Conservation (phyloP, 2,888 invertebrate species). For the Steromphala cineraria region DNA sequence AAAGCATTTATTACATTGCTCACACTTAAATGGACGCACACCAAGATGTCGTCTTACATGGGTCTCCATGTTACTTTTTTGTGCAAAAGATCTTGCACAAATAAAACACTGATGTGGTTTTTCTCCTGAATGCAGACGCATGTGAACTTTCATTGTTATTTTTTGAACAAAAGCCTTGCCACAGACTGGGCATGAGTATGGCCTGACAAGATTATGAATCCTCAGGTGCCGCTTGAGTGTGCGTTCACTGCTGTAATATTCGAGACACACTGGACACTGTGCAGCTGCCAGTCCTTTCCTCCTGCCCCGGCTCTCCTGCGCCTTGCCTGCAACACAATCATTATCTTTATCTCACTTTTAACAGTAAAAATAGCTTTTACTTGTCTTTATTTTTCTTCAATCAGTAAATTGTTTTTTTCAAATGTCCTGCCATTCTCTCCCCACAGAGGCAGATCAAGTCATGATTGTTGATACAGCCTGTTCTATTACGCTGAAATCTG, state of each 20-base stretch:
- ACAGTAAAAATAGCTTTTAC: too few species aligned
- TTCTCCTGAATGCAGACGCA: conserved; percentile 42
- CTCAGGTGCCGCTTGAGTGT: conserved; percentile 13
- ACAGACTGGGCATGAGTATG: conserved; percentile 38
- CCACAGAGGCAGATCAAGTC: too few species aligned
- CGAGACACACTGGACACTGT: conserved; percentile 17
- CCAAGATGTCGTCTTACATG: conserved; percentile 37
- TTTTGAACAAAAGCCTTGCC: conserved; percentile 39
- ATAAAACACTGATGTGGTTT: conserved; percentile 42
- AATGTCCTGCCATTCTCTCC: too few species aligned
- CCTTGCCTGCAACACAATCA: background rate
- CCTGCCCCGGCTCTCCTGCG: background rate
- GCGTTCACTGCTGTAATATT: conserved; percentile 16
- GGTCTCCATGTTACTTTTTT: conserved; percentile 33
- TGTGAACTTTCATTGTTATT: conserved; percentile 41
- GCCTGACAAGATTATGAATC: conserved; percentile 25
- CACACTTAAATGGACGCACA: conserved; percentile 37
- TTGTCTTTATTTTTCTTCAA: too few species aligned
- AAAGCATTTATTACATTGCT: conserved; percentile 34
- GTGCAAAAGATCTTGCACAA: conserved; percentile 44
- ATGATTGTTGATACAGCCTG: too few species aligned
- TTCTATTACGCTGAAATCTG: too few species aligned
- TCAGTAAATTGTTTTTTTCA: too few species aligned
- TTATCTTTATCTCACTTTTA: too few species aligned
- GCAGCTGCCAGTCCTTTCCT: background rate